Evolutionary conservation across 2,888 invertebrate genomes (phyloP).

Genomic region (Drosophila atroscutellata): DNA sequence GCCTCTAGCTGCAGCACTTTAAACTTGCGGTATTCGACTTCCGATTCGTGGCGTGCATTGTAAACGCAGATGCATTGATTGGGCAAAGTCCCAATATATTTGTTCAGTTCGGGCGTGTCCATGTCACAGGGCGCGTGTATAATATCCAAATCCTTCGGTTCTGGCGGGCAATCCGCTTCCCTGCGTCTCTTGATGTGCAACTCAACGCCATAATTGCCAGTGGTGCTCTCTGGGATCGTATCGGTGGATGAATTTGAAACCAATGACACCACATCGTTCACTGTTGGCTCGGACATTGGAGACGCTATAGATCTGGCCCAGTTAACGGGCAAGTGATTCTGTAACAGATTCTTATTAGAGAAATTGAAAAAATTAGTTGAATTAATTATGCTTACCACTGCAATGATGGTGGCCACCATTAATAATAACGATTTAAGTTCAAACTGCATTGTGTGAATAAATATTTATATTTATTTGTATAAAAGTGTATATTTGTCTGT

Average conservation of each 20-base stretch:
- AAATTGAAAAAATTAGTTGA: neutral
- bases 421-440: constrained; percentile 1
- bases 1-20: constrained; percentile 47
- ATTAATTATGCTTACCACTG: constrained; percentile 11
- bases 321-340: constrained; percentile 3
- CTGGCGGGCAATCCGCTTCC: neutral
- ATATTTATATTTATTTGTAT: constrained; percentile 2
- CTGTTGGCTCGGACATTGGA: neutral
- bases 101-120: neutral
- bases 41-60: constrained; percentile 25
- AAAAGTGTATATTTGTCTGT: neutral
- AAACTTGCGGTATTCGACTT: constrained; percentile 29
- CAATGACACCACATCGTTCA: neutral
- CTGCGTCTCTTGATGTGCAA: constrained; percentile 28
- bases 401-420: neutral
- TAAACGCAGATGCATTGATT: constrained; percentile 44
- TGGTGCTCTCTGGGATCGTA: neutral
- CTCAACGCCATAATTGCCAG: neutral
- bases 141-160: constrained; percentile 21
- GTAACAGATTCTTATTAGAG: neutral
- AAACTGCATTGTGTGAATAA: constrained; percentile 14
- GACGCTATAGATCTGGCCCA: constrained; percentile 15
- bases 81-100: constrained; percentile 26
- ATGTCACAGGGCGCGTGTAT: constrained; percentile 49
- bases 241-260: neutral